Evolutionary conservation across 2,888 invertebrate species (phyloP).

Genomic region (Seira musarum): DNA sequence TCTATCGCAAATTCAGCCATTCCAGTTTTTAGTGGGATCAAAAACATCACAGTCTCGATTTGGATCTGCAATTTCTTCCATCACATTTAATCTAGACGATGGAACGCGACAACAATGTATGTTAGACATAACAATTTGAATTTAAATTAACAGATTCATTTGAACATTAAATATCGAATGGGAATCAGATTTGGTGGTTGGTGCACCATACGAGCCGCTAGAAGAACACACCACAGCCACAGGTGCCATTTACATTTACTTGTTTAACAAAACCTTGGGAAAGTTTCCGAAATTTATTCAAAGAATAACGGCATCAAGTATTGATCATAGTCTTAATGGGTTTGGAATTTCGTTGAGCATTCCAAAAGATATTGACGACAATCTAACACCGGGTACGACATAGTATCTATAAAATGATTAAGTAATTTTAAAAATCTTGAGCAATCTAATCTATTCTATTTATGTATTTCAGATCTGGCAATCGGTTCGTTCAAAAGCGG

Average conservation of each 20-base stretch:
- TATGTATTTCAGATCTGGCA: constrained; percentile 43
- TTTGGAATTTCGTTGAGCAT: constrained; percentile 52
- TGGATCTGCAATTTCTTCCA: constrained; percentile 51
- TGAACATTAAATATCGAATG: background rate
- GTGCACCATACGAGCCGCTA: constrained; percentile 54
- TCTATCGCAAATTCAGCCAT: constrained; percentile 1
- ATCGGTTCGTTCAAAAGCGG: constrained; percentile 55
- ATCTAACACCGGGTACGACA: constrained; percentile 51
- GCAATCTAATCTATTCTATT: background rate
- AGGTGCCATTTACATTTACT: constrained; percentile 57
- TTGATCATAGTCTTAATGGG: constrained; percentile 13
- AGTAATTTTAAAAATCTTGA: background rate
- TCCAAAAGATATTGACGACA: constrained; percentile 51
- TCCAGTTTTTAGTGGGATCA: background rate
- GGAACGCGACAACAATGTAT: constrained; percentile 23
- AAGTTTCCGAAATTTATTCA: constrained; percentile 10
- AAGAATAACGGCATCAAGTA: constrained; percentile 36
- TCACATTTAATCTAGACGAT: constrained; percentile 7
- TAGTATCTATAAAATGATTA: background rate
- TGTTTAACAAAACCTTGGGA: background rate
- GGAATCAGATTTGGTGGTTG: constrained; percentile 48
- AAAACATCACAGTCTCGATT: constrained; percentile 36
- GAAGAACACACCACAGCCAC: background rate
- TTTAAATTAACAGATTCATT: background rate
- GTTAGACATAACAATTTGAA: background rate